Conservation (phyloP, 1,140 invertebrate species). For the Micrasema longulum region DNA sequence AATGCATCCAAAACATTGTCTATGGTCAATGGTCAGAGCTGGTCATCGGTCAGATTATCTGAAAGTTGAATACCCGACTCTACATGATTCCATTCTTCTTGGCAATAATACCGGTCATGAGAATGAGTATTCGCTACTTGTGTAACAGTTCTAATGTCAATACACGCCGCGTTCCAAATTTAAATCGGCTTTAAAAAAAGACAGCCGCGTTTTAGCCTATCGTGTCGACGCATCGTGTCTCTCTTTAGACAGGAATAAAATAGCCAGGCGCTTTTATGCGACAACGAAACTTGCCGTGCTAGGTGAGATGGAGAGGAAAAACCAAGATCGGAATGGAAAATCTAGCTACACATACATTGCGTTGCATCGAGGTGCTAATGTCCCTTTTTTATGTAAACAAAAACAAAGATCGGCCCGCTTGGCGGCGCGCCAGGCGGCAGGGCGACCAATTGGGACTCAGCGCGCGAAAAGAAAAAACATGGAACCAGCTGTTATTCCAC, state of each 20-base stretch:
- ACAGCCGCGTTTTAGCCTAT: slow-evolving; percentile 6
- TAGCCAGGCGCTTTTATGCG: slow-evolving; percentile 12
- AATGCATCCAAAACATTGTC: too few species aligned
- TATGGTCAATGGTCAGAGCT: too few species aligned
- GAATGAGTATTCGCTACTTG: slow-evolving; percentile 11
- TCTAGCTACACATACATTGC: too few species aligned
- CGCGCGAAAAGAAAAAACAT: slow-evolving; percentile 29
- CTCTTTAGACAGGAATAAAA: slow-evolving; percentile 21
- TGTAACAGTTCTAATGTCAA: slow-evolving; percentile 29
- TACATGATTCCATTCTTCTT: too few species aligned
- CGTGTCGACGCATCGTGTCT: too few species aligned
- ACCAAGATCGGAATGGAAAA: too few species aligned
- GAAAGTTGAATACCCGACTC: too few species aligned
- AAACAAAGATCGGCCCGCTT: slow-evolving; percentile 46
- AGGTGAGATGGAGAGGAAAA: background rate
- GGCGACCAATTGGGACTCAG: slow-evolving; percentile 22
- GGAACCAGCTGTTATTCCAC: slow-evolving; percentile 1
- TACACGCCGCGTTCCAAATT: slow-evolving; percentile 28
- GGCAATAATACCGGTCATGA: background rate
- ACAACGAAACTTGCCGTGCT: background rate
- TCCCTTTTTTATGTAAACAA: slow-evolving; percentile 45
- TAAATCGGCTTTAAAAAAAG: slow-evolving; percentile 26
- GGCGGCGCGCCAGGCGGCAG: slow-evolving; percentile 38
- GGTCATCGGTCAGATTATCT: too few species aligned
- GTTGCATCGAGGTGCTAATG: slow-evolving; percentile 37